A percentile compares a stretch with the other conserved stretches of the same genome.
These are phyloP conservation scores for Oscheius myriophilus DNA, from an alignment of 2,888 invertebrate genomes.

Conservation along the genomic window DNA sequence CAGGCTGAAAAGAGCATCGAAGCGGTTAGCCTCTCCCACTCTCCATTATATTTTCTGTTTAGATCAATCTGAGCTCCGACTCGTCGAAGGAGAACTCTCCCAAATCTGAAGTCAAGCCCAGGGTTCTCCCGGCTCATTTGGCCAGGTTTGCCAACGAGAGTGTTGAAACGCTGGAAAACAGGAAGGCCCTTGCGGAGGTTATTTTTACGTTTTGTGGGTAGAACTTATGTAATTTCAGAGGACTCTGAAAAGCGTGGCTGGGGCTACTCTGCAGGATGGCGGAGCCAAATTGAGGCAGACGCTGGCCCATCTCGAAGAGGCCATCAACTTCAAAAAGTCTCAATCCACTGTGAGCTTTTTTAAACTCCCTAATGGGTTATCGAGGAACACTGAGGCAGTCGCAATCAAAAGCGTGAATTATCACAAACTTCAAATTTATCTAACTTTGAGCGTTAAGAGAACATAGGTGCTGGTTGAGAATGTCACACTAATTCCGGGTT, in stretches of 20 bases:
- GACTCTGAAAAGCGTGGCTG: background rate
- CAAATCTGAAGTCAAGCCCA: background rate
- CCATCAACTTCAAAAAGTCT: background rate
- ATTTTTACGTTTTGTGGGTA: background rate
- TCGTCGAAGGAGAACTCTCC: too few species aligned
- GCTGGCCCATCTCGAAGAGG: conserved; percentile 4
- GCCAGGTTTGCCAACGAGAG: background rate
- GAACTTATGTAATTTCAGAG: background rate
- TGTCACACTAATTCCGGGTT: too few species aligned
- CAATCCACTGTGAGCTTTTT: too few species aligned
- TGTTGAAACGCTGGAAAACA: background rate
- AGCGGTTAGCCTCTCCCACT: too few species aligned
- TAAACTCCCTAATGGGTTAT: background rate
- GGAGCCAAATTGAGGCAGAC: conserved; percentile 7
- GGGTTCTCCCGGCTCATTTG: background rate
- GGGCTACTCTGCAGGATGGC: conserved; percentile 5
- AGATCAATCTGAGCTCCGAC: too few species aligned
- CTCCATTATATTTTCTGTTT: too few species aligned
- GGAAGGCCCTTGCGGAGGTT: background rate
- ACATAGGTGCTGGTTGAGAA: too few species aligned
- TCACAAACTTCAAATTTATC: too few species aligned
- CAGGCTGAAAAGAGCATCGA: background rate
- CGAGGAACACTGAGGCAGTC: background rate
- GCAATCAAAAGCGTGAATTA: too few species aligned
- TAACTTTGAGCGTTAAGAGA: too few species aligned